Evolutionary conservation across 2,888 invertebrate species (phyloP).

Genomic region (Nebria brevicollis): DNA sequence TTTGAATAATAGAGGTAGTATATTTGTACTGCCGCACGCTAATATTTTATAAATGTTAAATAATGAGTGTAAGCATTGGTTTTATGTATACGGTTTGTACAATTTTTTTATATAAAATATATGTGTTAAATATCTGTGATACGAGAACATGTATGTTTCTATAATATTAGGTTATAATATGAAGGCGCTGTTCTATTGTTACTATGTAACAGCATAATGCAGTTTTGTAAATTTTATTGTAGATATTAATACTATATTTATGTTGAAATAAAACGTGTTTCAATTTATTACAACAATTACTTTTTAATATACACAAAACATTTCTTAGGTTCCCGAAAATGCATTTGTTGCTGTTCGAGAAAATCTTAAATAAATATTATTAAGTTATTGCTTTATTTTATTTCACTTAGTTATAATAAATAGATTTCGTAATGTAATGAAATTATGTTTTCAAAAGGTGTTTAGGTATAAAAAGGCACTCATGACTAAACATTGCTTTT

Average conservation of each 20-base stretch:
- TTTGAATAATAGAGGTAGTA: not conserved
- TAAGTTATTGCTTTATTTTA: too few species aligned
- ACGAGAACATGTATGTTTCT: conserved; percentile 51
- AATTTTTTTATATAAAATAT: conserved; percentile 48
- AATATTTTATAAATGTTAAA: conserved; percentile 44
- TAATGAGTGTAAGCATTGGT: conserved; percentile 35
- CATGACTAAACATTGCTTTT: too few species aligned
- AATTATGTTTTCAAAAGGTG: too few species aligned
- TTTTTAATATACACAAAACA: not conserved
- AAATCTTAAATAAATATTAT: too few species aligned
- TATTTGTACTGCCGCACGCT: conserved; percentile 18
- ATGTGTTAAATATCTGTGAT: conserved; percentile 61
- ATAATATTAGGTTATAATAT: conserved; percentile 17
- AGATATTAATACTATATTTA: conserved; percentile 45
- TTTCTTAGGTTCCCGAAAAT: too few species aligned
- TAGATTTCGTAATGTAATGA: too few species aligned
- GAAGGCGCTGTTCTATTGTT: conserved; percentile 30
- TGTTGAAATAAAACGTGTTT: conserved; percentile 46
- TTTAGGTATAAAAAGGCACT: too few species aligned
- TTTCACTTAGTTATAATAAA: too few species aligned
- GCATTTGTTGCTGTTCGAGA: too few species aligned
- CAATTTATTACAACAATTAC: conserved; percentile 21
- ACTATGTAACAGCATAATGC: conserved; percentile 39
- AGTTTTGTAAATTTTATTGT: conserved; percentile 46
- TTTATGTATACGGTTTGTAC: conserved; percentile 40